A percentile compares a stretch with the other conserved stretches of the same genome.
These are phyloP conservation scores for Hippocampus abdominalis DNA, from an alignment of 2,113 vertebrate species.

Conservation along the genomic window DNA sequence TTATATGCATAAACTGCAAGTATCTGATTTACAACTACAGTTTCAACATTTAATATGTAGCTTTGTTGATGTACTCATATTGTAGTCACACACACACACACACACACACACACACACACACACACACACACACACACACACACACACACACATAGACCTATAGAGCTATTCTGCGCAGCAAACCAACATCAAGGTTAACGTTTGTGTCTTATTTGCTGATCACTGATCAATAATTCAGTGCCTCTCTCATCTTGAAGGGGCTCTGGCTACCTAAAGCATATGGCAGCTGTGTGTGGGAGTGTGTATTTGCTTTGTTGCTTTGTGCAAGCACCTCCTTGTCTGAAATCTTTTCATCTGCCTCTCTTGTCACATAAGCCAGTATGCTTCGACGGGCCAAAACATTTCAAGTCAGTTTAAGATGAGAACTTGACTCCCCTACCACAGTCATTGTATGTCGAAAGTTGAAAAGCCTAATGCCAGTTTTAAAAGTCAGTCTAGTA, in stretches of 20 bases:
- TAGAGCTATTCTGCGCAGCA: conserved; percentile 39
- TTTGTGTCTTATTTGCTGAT: conserved; percentile 99
- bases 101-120: background rate
- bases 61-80: too few species aligned
- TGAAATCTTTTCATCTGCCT: conserved; percentile 57
- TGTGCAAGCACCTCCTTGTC: conserved; percentile 20
- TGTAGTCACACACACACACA: too few species aligned
- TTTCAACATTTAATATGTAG: background rate
- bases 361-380: conserved; percentile 74
- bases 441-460: conserved; percentile 54
- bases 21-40: background rate
- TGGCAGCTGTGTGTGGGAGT: conserved; percentile 66
- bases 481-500: conserved; percentile 68
- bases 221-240: conserved; percentile 99
- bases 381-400: conserved; percentile 35
- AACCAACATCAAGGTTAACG: conserved; percentile 89
- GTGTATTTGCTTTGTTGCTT: conserved; percentile 18
- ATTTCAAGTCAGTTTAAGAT: conserved; percentile 65
- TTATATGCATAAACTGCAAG: conserved; percentile 5
- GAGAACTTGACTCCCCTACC: conserved; percentile 43
- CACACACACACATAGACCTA: background rate
- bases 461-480: conserved; percentile 45
- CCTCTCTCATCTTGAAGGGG: conserved; percentile 84
- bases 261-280: conserved; percentile 86
- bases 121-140: background rate